Percentiles rank a stretch among this genome's conserved stretches.
These are phyloP conservation scores for Mesocricetus auratus DNA, from an alignment of 2,113 vertebrate genomes.

Conservation along the genomic window DNA sequence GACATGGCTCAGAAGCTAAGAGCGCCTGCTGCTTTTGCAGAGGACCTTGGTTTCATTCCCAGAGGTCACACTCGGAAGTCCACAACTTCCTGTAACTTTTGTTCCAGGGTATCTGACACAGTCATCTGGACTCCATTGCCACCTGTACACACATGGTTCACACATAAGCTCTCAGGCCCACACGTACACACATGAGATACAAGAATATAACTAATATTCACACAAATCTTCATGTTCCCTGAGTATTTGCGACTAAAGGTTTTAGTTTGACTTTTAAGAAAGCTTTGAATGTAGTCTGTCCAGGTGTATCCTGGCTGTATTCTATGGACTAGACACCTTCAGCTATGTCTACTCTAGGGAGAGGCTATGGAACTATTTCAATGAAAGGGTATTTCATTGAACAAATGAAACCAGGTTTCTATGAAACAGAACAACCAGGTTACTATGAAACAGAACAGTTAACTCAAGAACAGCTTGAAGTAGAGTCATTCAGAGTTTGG, in stretches of 20 bases:
- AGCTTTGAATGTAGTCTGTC: neutral
- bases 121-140: neutral
- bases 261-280: neutral
- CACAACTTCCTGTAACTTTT: neutral
- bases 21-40: neutral
- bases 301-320: neutral
- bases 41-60: neutral
- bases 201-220: neutral
- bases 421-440: neutral
- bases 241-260: neutral
- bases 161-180: neutral
- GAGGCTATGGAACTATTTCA: neutral
- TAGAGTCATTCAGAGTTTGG: neutral
- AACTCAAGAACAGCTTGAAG: neutral
- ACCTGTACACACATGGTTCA: neutral
- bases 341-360: neutral
- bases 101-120: neutral
- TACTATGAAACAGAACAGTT: neutral
- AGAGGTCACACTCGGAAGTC: neutral
- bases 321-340: neutral
- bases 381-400: neutral
- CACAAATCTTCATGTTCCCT: neutral
- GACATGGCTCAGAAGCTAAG: neutral
- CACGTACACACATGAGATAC: neutral
- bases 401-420: no score